A percentile compares a stretch with the other conserved stretches of the same genome.
Conservation (phyloP, 2,888 invertebrate species). For the Caenorhabditis auriculariae region DNA sequence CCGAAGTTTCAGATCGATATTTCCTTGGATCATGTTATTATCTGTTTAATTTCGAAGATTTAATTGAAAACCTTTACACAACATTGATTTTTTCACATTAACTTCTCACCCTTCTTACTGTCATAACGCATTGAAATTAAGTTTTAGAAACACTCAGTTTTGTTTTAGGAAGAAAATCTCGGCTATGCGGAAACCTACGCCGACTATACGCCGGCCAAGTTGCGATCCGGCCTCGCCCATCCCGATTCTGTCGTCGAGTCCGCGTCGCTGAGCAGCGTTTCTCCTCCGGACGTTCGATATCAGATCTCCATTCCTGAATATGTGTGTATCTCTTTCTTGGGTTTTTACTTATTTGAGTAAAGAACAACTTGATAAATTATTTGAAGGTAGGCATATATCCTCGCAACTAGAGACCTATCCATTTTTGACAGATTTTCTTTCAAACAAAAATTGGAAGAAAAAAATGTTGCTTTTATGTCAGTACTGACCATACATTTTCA, state of each 20-base stretch:
- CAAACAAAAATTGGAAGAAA: too few relatives aligned
- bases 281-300: slow-evolving; percentile 69
- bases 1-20: too few relatives aligned
- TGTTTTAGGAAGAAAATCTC: slow-evolving; percentile 82
- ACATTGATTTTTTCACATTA: neutral
- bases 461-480: too few relatives aligned
- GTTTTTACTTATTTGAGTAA: too few relatives aligned
- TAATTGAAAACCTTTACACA: neutral
- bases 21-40: too few relatives aligned
- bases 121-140: neutral
- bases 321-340: slow-evolving; percentile 65
- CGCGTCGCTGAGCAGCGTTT: slow-evolving; percentile 80
- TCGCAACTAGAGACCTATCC: too few relatives aligned
- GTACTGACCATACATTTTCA: too few relatives aligned
- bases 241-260: slow-evolving; percentile 99
- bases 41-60: too few relatives aligned
- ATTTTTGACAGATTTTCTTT: too few relatives aligned
- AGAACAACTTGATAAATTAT: too few relatives aligned
- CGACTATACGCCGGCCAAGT: slow-evolving; percentile 94
- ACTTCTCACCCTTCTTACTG: neutral
- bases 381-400: too few relatives aligned
- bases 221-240: slow-evolving; percentile 79
- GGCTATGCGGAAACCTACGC: slow-evolving; percentile 97
- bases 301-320: slow-evolving; percentile 74
- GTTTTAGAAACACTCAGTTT: neutral